These are phyloP conservation scores for Cavia porcellus DNA, from an alignment of 2,113 vertebrate species.

Conservation along the genomic window DNA sequence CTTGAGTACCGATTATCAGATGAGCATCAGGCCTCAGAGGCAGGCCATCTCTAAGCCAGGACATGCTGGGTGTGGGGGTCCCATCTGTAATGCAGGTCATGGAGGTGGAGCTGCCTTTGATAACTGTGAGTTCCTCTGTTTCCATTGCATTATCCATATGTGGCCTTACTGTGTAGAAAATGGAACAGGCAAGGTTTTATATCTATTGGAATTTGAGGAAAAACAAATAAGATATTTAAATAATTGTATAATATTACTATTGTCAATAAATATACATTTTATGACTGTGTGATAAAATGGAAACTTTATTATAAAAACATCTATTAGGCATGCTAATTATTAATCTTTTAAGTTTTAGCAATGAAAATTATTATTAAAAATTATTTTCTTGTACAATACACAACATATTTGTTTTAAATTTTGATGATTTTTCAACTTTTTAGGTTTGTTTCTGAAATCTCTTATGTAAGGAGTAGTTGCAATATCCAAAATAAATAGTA, in stretches of 20 bases:
- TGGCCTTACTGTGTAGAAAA: conserved; percentile 91
- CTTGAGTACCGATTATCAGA: conserved; percentile 86
- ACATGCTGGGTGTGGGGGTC: conserved; percentile 90
- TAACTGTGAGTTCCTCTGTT: conserved; percentile 92
- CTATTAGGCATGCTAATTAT: background rate
- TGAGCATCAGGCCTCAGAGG: conserved; percentile 81
- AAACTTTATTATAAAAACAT: background rate
- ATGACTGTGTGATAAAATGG: background rate
- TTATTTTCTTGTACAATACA: background rate
- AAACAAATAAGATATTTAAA: background rate
- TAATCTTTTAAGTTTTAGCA: conserved; percentile 10
- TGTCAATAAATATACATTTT: background rate
- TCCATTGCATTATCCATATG: conserved; percentile 92
- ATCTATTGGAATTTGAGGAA: background rate
- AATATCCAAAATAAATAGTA: background rate
- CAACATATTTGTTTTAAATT: conserved; percentile 20
- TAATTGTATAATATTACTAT: background rate
- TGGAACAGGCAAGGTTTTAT: background rate
- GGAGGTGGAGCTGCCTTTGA: conserved; percentile 88
- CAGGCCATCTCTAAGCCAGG: conserved; percentile 93
- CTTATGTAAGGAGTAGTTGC: background rate
- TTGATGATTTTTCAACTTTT: conserved; percentile 12
- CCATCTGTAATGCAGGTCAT: conserved; percentile 93
- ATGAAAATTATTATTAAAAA: background rate
- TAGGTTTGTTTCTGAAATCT: background rate